Evolutionary conservation across 1,140 invertebrate species (phyloP).

Genomic region (Melanaphis sacchari): DNA sequence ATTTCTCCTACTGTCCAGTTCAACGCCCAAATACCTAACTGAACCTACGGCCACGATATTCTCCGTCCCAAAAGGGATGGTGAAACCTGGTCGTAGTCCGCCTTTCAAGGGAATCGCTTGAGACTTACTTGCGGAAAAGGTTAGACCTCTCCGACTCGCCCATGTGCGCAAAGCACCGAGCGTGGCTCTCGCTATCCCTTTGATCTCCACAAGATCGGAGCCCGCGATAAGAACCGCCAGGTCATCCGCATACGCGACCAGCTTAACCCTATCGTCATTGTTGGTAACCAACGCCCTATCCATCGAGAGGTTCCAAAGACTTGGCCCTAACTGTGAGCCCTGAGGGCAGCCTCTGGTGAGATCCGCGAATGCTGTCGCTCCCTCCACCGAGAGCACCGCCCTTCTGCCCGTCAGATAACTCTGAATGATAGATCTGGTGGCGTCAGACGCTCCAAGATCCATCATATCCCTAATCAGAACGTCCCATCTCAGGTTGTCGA

Average conservation of each 20-base stretch:
- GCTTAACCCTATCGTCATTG: neutral
- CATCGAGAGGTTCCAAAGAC: neutral
- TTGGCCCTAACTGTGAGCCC: neutral
- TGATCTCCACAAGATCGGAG: neutral
- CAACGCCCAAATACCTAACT: neutral
- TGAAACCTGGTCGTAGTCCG: neutral
- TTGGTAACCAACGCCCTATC: neutral
- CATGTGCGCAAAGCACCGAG: neutral
- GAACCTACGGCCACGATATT: too few species aligned
- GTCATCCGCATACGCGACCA: slow-evolving; percentile 11
- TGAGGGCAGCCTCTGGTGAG: neutral
- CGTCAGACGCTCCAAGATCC: neutral
- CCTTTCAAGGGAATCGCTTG: neutral
- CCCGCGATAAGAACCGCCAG: neutral
- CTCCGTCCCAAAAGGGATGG: neutral
- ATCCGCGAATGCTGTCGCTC: neutral
- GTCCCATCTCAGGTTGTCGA: neutral
- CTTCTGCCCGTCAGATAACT: neutral
- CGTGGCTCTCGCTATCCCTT: too few species aligned
- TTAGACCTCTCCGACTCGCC: neutral
- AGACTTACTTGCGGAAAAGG: neutral
- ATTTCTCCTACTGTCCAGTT: neutral
- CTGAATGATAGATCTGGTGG: neutral
- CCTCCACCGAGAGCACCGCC: neutral
- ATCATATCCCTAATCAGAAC: neutral